Conservation (phyloP, 2,113 vertebrate species). For the Hassar affinis region DNA sequence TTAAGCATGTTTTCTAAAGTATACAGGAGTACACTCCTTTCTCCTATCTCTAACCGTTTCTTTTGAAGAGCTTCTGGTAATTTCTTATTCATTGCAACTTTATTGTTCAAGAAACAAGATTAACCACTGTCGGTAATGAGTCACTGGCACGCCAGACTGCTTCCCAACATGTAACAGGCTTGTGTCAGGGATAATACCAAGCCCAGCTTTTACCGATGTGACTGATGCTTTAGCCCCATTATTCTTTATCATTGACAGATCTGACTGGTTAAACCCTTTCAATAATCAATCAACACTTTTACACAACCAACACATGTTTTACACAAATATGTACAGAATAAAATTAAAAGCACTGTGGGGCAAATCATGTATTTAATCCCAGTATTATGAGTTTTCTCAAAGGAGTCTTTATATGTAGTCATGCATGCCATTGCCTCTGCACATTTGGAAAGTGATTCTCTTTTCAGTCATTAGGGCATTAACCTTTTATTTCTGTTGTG, state of each 20-base stretch:
- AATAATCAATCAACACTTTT: not conserved
- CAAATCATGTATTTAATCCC: not conserved
- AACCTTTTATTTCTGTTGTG: not conserved
- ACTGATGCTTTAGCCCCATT: not conserved
- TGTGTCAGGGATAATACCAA: not conserved
- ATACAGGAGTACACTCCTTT: not conserved
- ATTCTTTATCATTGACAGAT: not conserved
- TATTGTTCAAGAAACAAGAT: constrained; percentile 19
- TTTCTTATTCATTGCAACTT: not conserved
- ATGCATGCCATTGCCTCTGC: not conserved
- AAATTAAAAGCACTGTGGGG: not conserved
- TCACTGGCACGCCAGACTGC: not conserved
- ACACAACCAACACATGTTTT: not conserved
- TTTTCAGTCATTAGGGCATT: not conserved
- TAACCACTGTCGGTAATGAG: not conserved
- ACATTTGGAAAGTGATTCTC: not conserved
- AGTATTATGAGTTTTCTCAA: not conserved
- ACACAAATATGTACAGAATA: not conserved
- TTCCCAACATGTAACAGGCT: not conserved
- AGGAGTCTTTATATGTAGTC: not conserved
- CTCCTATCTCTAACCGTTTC: not conserved
- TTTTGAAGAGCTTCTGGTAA: not conserved
- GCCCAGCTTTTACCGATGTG: not conserved
- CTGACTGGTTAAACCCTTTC: not conserved
- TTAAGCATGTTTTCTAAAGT: not conserved